Evolutionary conservation across 2,888 invertebrate genomes (phyloP).

Genomic region (Muscina levida): DNA sequence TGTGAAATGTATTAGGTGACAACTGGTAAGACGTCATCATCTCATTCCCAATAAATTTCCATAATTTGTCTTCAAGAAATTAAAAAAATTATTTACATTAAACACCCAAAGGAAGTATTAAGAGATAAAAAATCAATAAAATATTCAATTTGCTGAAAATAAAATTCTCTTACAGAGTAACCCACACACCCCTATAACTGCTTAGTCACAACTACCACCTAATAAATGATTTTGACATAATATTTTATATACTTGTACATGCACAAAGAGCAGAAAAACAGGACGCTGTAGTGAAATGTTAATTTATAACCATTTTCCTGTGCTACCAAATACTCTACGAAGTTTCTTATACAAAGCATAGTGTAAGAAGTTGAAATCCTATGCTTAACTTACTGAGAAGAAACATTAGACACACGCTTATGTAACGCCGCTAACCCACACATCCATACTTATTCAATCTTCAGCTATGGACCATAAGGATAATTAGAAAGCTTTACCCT

Average conservation of each 20-base stretch:
- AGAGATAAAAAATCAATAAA: conserved; percentile 6
- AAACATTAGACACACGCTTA: neutral
- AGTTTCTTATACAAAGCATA: too few species aligned
- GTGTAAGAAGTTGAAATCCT: conserved; percentile 5
- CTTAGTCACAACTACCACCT: too few species aligned
- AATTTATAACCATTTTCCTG: conserved; percentile 41
- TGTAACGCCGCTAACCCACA: too few species aligned
- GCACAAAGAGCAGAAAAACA: conserved; percentile 2
- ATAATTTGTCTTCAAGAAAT: too few species aligned
- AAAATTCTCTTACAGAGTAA: neutral
- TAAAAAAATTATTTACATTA: too few species aligned
- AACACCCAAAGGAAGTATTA: too few species aligned
- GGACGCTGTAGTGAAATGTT: conserved; percentile 55
- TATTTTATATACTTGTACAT: neutral
- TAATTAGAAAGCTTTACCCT: conserved; percentile 68
- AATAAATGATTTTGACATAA: conserved; percentile 21
- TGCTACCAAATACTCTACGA: neutral
- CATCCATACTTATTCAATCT: conserved; percentile 44
- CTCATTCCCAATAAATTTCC: too few species aligned
- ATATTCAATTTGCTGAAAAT: conserved; percentile 2
- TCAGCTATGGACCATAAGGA: conserved; percentile 66
- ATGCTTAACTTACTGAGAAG: neutral
- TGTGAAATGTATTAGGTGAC: too few species aligned
- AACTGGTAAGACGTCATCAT: too few species aligned
- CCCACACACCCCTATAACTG: neutral